Conservation (phyloP, 1,140 invertebrate genomes). For the Diachasmimorpha longicaudata region DNA sequence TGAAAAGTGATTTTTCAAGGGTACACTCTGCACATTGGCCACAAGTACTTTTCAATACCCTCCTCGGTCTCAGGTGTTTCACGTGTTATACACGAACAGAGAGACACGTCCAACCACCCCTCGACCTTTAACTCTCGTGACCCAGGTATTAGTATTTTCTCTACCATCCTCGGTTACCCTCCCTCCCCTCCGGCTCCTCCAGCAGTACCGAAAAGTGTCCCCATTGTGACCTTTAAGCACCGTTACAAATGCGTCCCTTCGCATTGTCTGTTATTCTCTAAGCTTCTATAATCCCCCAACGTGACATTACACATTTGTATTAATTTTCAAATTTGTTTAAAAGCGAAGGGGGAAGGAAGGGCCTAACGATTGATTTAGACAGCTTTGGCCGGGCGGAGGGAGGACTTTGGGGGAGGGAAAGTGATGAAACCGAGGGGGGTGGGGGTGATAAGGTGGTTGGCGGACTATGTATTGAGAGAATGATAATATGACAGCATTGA, state of each 20-base stretch:
- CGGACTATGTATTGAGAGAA: no score
- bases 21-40: background rate
- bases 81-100: background rate
- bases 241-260: slow-evolving; percentile 1
- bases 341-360: background rate
- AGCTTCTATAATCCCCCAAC: background rate
- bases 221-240: slow-evolving; percentile 4
- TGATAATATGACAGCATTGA: no score
- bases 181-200: no score
- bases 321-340: background rate
- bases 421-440: no score
- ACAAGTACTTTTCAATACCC: background rate
- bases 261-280: background rate
- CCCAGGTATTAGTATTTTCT: background rate
- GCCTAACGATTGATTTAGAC: no score
- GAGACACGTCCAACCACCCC: background rate
- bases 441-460: no score
- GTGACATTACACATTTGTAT: slow-evolving; percentile 5
- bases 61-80: background rate
- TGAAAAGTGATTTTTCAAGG: slow-evolving; percentile 6
- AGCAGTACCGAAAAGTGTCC: background rate
- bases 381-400: no score
- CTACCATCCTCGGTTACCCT: background rate
- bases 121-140: background rate
- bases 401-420: no score